These are phyloP conservation scores for Nephrotoma flavescens DNA, from an alignment of 2,888 invertebrate species.

Conservation along the genomic window DNA sequence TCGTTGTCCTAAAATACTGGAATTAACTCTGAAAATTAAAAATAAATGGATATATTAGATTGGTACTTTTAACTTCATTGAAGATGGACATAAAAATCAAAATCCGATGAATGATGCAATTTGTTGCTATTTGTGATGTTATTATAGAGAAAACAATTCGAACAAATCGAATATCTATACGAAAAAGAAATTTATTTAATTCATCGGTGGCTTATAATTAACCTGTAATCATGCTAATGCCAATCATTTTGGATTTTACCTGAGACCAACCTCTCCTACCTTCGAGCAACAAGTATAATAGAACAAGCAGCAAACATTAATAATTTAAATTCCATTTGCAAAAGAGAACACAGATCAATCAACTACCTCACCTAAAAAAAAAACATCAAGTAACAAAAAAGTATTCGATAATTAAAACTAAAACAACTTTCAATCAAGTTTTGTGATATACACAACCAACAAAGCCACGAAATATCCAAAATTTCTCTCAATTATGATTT, in stretches of 20 bases:
- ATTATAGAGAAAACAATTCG: not conserved
- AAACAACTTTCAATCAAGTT: not conserved
- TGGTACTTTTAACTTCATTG: no score
- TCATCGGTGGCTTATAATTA: not conserved
- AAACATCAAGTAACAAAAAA: not conserved
- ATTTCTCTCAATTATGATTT: not conserved
- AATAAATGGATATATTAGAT: not conserved
- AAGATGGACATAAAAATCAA: not conserved
- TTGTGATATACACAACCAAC: not conserved
- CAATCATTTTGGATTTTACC: no score
- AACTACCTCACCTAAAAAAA: not conserved
- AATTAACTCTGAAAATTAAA: slow-evolving; percentile 46
- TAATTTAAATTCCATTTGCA: not conserved
- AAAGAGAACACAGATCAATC: not conserved
- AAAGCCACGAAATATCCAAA: not conserved
- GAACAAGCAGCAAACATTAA: not conserved
- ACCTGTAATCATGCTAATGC: not conserved
- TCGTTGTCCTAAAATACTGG: slow-evolving; percentile 66
- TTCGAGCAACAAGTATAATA: not conserved
- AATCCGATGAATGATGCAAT: not conserved
- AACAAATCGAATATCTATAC: not conserved
- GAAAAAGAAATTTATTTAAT: no score
- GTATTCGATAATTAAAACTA: not conserved
- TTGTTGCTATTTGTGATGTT: not conserved
- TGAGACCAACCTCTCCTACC: not conserved